These are phyloP conservation scores for Propsilocerus akamusi DNA, from an alignment of 1,140 invertebrate species.

Conservation along the genomic window DNA sequence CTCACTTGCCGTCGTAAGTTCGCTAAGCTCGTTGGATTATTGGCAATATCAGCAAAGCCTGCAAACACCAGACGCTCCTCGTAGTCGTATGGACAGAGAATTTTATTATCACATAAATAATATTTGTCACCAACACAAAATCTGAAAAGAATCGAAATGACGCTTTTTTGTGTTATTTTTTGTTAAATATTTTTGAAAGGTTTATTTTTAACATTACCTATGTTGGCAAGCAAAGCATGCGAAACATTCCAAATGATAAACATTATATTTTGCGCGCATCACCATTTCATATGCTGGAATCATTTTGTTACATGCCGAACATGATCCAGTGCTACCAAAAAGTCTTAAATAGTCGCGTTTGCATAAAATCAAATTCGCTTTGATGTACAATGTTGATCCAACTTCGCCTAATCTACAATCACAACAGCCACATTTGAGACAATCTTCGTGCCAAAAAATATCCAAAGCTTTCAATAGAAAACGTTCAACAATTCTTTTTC, in stretches of 20 bases:
- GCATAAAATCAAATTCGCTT: constrained; percentile 82
- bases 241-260: constrained; percentile 92
- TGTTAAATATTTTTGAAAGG: constrained; percentile 5
- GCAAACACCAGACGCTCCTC: constrained; percentile 78
- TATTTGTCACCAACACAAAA: constrained; percentile 90
- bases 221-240: constrained; percentile 93
- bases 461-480: constrained; percentile 64
- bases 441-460: constrained; percentile 88
- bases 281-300: constrained; percentile 96
- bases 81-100: constrained; percentile 87
- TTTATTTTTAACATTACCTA: constrained; percentile 42
- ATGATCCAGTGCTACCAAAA: constrained; percentile 83
- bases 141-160: constrained; percentile 33
- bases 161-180: neutral
- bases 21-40: constrained; percentile 66
- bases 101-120: constrained; percentile 84
- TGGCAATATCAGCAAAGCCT: constrained; percentile 43
- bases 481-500: constrained; percentile 54
- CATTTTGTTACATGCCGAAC: constrained; percentile 79
- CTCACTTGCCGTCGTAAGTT: constrained; percentile 74
- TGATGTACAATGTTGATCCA: constrained; percentile 78
- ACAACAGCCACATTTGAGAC: constrained; percentile 83
- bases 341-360: constrained; percentile 79
- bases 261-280: constrained; percentile 84
- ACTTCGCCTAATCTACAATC: constrained; percentile 83